Base-by-base conservation (phyloP, 2,113 vertebrate species). In the Lagopus leucura region DNA sequence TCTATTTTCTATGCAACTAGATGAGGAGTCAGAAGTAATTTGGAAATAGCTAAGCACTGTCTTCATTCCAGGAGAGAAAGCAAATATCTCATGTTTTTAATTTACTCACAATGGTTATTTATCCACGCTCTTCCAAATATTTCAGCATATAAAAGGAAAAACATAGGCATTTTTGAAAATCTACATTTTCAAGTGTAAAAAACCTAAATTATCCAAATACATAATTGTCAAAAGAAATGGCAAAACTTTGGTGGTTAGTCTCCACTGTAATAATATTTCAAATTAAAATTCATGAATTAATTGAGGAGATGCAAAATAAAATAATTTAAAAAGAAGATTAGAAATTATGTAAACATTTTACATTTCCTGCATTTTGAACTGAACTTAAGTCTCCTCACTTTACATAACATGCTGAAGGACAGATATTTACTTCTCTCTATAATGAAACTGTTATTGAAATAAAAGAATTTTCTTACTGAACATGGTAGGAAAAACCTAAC, bases 41-140 rank as follows among this genome's bases (percentile, higher is more conserved):
- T 87, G 89, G 55, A 84, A 93, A 64, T 79, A 94, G 70, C 47
- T 87, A 88, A 89, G 74, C 86, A 77, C 6, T 58, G 38, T 27
- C 38, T 85, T 61, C 58, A 82, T 88, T 55, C 81, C 40, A 11
- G 72, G 61, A 36, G 32, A 87, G 36, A 89, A 86, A 74, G 34
- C 25, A 92, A 42, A 71, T 87, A 77, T 48, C 64, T 65, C 79
- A 67, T 2, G 30, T 36, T 90, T 93, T 75, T 76, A 75, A 43
- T 74, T 89, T 78, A 70, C 43, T 92, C 18, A 64, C n/a, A 52
- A 92, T 16, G 13, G 58, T 91, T 82, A 82, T 82, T 94, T 73
- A n/a, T 93, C 85, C 55, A 76, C 76, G 77, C 66, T 67, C 70
- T 92, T 91, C 86, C 66, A 92, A 91, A 88, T 72, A 74, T 72